These are phyloP conservation scores for Leptopilina clavipes DNA, from an alignment of 1,140 invertebrate species.

Conservation along the genomic window DNA sequence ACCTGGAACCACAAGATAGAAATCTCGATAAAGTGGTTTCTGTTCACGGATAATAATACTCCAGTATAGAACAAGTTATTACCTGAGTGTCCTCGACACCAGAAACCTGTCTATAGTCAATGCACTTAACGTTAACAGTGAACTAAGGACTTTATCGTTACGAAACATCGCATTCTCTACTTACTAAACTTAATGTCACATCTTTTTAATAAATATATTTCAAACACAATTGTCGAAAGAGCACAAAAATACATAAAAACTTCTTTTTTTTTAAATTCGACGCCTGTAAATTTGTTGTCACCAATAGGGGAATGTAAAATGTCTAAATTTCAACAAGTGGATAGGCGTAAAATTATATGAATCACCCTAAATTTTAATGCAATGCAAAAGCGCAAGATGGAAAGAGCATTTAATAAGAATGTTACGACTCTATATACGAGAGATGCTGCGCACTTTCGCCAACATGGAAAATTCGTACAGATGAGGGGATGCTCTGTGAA, in stretches of 20 bases:
- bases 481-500: conserved; percentile 37
- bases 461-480: conserved; percentile 7
- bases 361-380: conserved; percentile 29
- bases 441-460: conserved; percentile 4
- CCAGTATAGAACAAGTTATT: conserved; percentile 19
- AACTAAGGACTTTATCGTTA: neutral
- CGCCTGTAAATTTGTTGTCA: no score
- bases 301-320: neutral
- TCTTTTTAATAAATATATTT: neutral
- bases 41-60: conserved; percentile 12
- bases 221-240: no score
- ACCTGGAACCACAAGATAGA: conserved; percentile 16
- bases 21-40: conserved; percentile 28
- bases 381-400: conserved; percentile 13
- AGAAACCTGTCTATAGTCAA: conserved; percentile 14
- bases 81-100: conserved; percentile 21
- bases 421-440: neutral
- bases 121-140: conserved; percentile 6
- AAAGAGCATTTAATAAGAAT: conserved; percentile 32
- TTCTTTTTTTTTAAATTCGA: neutral
- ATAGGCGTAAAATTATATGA: neutral
- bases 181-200: neutral
- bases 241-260: no score
- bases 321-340: neutral
- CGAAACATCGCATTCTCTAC: neutral